Evolutionary conservation across 2,113 vertebrate species (phyloP).

Genomic region (Tupaia tana): DNA sequence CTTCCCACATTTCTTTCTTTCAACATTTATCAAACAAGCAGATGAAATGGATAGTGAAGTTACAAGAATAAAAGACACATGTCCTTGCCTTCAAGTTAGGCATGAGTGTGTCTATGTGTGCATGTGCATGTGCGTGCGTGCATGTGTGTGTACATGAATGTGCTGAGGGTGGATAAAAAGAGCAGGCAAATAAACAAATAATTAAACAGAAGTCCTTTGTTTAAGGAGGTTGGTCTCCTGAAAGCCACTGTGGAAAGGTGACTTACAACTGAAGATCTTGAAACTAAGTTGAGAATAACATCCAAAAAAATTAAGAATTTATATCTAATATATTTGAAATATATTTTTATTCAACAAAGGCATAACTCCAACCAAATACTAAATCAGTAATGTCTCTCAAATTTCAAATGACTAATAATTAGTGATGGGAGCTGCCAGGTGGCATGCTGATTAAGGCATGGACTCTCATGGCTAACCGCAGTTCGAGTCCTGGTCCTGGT

Average conservation of each 20-base stretch:
- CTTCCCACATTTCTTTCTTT: neutral
- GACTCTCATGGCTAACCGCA: too few relatives aligned
- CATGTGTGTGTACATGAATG: accelerated
- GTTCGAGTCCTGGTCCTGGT: too few relatives aligned
- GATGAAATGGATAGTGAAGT: neutral
- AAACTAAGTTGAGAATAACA: neutral
- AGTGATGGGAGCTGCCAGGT: neutral
- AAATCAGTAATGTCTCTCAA: neutral
- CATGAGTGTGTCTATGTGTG: neutral
- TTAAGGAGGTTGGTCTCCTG: neutral
- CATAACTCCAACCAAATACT: conserved; percentile 2
- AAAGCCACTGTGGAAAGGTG: neutral
- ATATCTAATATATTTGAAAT: neutral
- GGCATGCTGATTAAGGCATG: too few relatives aligned
- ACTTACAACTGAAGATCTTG: conserved; percentile 9
- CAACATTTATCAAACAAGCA: neutral
- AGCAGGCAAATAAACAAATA: neutral
- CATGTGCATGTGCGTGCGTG: too few relatives aligned
- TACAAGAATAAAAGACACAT: neutral
- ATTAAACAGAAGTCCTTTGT: neutral
- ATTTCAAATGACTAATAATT: neutral
- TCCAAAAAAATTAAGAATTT: neutral
- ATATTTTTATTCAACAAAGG: neutral
- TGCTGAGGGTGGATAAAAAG: neutral
- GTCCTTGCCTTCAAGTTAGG: neutral